A percentile compares a stretch with the other conserved stretches of the same genome.
phyloP scores from a whole-genome alignment of 2,113 vertebrate genomes.

The Sclerurus mexicanus region DNA sequence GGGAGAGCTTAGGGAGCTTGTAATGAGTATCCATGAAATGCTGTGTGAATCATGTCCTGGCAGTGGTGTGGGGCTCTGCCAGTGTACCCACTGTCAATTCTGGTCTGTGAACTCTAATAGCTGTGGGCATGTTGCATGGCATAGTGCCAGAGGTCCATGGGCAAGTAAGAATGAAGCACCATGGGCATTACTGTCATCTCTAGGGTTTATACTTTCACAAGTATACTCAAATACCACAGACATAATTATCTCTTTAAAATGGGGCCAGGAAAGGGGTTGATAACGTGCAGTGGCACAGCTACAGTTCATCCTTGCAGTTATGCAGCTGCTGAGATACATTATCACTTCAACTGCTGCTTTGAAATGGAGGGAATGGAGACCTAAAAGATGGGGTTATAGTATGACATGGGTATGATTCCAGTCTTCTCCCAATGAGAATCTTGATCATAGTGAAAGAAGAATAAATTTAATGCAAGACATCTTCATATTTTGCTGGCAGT shows the following conservation, averaged over 20 bases:
- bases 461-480: neutral
- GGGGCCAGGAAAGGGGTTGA: neutral
- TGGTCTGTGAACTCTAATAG: neutral
- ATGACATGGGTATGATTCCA: neutral
- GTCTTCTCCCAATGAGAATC: neutral
- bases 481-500: neutral
- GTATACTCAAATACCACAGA: neutral
- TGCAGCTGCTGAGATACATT: neutral
- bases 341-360: neutral
- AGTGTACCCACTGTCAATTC: neutral
- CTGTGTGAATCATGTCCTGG: neutral
- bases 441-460: neutral
- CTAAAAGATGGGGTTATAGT: neutral
- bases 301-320: neutral
- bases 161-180: neutral
- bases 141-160: neutral
- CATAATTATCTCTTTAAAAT: neutral
- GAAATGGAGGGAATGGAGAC: neutral
- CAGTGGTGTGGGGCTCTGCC: neutral
- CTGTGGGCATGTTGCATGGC: fast-evolving
- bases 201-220: neutral
- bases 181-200: neutral
- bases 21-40: neutral
- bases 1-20: neutral
- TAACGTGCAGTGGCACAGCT: neutral